Percentiles rank a stretch among this genome's conserved stretches.
These are phyloP conservation scores for Rhea pennata DNA, from an alignment of 2,113 vertebrate species.

Conservation along the genomic window DNA sequence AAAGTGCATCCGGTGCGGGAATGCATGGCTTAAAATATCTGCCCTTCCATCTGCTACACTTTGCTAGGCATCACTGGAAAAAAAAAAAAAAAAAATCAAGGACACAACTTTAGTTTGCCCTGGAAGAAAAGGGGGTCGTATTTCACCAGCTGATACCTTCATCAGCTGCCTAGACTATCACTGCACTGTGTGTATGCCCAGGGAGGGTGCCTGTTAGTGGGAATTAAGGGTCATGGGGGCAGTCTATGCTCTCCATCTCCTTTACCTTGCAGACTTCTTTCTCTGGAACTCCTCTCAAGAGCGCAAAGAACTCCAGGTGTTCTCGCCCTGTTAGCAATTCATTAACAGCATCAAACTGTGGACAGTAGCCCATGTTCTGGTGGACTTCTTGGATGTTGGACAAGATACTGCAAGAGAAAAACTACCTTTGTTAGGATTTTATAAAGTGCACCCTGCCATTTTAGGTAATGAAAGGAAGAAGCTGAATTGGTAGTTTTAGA, in stretches of 20 bases:
- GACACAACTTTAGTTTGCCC: not conserved
- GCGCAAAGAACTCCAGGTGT: constrained; percentile 94
- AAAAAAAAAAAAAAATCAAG: not conserved
- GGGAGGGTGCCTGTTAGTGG: not conserved
- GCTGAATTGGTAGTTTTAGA: not conserved
- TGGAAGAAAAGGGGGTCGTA: not conserved
- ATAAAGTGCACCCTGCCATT: not conserved
- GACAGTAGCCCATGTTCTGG: constrained; percentile 97
- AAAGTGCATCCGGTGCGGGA: not conserved
- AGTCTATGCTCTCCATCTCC: not conserved
- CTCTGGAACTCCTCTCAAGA: constrained; percentile 93
- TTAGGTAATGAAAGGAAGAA: not conserved
- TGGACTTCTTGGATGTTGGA: constrained; percentile 91
- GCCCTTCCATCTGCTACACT: not conserved
- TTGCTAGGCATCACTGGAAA: not conserved
- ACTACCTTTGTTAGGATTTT: not conserved
- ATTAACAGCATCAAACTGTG: constrained; percentile 96
- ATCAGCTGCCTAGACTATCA: not conserved
- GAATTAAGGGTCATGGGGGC: not conserved
- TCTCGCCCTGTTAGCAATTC: constrained; percentile 95
- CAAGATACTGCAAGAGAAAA: constrained; percentile 83
- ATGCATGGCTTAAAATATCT: not conserved
- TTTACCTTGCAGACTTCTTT: constrained; percentile 93
- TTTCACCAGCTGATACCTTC: not conserved
- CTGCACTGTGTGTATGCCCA: not conserved